A percentile compares a stretch with the other conserved stretches of the same genome.
phyloP scores from a whole-genome alignment of 2,797 vertebrate genomes.

The Erithacus rubecula region DNA sequence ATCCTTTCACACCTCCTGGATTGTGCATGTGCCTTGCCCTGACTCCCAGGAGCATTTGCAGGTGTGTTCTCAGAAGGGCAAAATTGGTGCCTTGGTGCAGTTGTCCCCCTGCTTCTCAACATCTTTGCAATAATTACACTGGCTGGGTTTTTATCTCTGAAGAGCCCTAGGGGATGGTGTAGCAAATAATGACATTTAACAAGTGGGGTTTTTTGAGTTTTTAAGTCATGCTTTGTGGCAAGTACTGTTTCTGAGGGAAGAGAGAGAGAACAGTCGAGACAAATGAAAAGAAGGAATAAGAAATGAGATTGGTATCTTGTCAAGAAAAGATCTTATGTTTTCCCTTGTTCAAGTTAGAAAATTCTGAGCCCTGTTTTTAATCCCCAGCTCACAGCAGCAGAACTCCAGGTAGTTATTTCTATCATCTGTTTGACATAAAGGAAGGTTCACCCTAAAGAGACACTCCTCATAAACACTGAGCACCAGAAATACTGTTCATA shows the following conservation, averaged over 20 bases:
- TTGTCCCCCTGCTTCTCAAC: not conserved
- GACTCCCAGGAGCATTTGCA: accelerated
- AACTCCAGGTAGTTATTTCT: slow-evolving; percentile 43
- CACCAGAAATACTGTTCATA: slow-evolving; percentile 67
- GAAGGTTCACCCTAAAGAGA: slow-evolving; percentile 65
- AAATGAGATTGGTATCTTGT: not conserved
- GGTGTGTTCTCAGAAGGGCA: not conserved
- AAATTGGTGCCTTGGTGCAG: not conserved
- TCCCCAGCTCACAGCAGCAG: slow-evolving; percentile 12
- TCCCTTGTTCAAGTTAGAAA: slow-evolving; percentile 24
- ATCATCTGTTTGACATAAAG: slow-evolving; percentile 69
- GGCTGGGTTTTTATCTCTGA: not conserved
- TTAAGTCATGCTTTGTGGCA: not conserved
- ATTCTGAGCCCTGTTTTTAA: slow-evolving; percentile 36
- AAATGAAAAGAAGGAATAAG: not conserved
- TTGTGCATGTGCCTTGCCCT: not conserved
- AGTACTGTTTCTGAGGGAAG: not conserved
- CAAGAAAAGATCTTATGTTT: not conserved
- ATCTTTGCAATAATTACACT: not conserved
- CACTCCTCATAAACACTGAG: slow-evolving; percentile 66
- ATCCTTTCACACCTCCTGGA: not conserved
- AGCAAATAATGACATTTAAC: not conserved
- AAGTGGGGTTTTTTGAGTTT: not conserved
- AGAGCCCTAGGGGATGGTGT: not conserved
- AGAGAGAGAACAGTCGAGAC: not conserved